Percentiles rank a stretch among this genome's conserved stretches.
These are phyloP conservation scores for Tyto alba DNA, from an alignment of 2,113 vertebrate species.

Conservation along the genomic window DNA sequence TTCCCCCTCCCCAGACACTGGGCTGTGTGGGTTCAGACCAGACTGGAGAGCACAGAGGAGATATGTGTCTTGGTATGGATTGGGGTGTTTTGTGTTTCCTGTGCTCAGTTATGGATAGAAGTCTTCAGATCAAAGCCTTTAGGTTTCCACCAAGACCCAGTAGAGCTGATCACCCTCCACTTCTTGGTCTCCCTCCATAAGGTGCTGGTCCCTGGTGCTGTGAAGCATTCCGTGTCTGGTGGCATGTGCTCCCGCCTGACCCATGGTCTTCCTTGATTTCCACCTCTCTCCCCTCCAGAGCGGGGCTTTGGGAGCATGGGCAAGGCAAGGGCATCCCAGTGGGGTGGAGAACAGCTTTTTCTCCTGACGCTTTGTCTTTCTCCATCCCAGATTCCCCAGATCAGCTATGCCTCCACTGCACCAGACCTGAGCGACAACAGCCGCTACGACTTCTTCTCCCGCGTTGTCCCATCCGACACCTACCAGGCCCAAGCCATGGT, in stretches of 20 bases:
- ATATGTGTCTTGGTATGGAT: background rate
- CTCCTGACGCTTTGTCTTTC: background rate
- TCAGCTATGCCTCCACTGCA: conserved; percentile 95
- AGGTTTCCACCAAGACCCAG: background rate
- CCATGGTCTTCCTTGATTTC: background rate
- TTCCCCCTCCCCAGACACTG: background rate
- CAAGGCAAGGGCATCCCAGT: background rate
- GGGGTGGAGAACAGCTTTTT: background rate
- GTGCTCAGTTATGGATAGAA: background rate
- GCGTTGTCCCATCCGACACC: conserved; percentile 92
- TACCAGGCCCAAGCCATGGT: conserved; percentile 98
- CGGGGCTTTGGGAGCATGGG: background rate
- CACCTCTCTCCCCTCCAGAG: background rate
- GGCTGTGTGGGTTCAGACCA: background rate
- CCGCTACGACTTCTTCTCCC: conserved; percentile 96
- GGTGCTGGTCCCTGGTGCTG: background rate
- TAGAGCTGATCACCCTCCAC: background rate
- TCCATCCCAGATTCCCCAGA: conserved; percentile 86
- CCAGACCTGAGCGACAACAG: conserved; percentile 95
- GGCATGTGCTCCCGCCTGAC: too few relatives aligned
- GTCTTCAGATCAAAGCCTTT: background rate
- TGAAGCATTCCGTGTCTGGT: background rate
- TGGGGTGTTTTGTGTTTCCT: background rate
- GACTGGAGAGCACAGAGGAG: background rate
- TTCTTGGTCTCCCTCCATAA: background rate